Evolutionary conservation across 2,888 invertebrate species (phyloP).

Genomic region (Lycia hirtaria): DNA sequence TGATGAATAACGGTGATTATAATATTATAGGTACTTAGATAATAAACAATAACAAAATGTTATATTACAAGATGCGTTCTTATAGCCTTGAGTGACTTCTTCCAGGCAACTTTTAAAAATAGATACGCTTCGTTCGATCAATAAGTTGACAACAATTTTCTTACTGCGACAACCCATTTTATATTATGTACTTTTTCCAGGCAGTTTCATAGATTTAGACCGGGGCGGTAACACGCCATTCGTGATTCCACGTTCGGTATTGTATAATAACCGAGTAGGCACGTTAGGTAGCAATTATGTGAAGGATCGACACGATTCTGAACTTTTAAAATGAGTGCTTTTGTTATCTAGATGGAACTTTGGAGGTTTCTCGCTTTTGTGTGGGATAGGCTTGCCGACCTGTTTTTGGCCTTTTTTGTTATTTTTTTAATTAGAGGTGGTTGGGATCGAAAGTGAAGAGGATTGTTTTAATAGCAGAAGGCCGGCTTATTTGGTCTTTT

Average conservation of each 20-base stretch:
- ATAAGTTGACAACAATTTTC: neutral
- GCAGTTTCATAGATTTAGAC: conserved; percentile 45
- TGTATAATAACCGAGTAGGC: conserved; percentile 35
- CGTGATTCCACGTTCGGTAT: conserved; percentile 47
- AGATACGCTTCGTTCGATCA: neutral
- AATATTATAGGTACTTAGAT: too few species aligned
- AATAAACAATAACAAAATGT: too few species aligned
- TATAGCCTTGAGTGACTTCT: too few species aligned
- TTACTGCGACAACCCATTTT: neutral
- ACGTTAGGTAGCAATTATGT: conserved; percentile 31
- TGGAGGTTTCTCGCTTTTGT: conserved; percentile 16
- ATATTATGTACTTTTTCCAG: conserved; percentile 33
- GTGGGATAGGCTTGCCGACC: too few species aligned
- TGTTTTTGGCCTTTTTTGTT: too few species aligned
- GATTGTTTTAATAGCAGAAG: too few species aligned
- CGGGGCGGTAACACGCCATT: conserved; percentile 48
- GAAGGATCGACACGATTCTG: conserved; percentile 27
- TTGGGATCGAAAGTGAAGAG: too few species aligned
- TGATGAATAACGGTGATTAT: too few species aligned
- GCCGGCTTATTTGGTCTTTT: too few species aligned
- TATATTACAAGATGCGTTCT: too few species aligned
- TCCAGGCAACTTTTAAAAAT: too few species aligned
- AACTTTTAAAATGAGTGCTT: conserved; percentile 30
- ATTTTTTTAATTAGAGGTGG: too few species aligned
- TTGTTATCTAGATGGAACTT: conserved; percentile 30